Conservation (phyloP, 2,888 invertebrate genomes). For the Pachymerium ferrugineum region DNA sequence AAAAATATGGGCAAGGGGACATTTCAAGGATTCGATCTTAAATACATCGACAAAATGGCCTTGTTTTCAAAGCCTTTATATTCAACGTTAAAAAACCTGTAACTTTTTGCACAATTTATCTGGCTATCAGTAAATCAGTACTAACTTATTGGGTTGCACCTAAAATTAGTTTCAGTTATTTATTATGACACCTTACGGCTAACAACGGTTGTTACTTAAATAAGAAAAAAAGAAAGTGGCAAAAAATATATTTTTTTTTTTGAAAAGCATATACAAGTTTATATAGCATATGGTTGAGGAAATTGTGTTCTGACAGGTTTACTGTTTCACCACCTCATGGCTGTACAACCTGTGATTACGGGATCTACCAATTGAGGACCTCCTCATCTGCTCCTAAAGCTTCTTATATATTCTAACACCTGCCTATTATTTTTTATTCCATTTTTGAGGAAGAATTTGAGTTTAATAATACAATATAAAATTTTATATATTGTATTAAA, state of each 20-base stretch:
- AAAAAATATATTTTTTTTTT: not conserved
- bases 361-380: not conserved
- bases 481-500: not conserved
- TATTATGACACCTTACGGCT: not conserved
- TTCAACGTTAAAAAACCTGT: not conserved
- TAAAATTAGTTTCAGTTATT: constrained; percentile 5
- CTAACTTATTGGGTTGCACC: constrained; percentile 9
- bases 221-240: not conserved
- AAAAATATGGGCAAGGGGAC: not conserved
- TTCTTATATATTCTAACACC: not conserved
- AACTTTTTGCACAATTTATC: not conserved
- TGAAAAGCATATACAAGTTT: not conserved
- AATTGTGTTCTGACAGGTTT: constrained; percentile 10
- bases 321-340: constrained; percentile 8
- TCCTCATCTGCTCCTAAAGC: not conserved
- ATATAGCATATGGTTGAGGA: not conserved
- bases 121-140: not conserved
- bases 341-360: constrained; percentile 10
- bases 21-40: constrained; percentile 19
- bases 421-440: not conserved
- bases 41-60: not conserved
- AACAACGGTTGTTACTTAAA: not conserved
- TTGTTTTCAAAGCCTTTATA: not conserved
- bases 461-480: not conserved
- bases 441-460: not conserved